These are phyloP conservation scores for Mionectes olivaceus DNA, from an alignment of 2,797 vertebrate species.

Conservation along the genomic window DNA sequence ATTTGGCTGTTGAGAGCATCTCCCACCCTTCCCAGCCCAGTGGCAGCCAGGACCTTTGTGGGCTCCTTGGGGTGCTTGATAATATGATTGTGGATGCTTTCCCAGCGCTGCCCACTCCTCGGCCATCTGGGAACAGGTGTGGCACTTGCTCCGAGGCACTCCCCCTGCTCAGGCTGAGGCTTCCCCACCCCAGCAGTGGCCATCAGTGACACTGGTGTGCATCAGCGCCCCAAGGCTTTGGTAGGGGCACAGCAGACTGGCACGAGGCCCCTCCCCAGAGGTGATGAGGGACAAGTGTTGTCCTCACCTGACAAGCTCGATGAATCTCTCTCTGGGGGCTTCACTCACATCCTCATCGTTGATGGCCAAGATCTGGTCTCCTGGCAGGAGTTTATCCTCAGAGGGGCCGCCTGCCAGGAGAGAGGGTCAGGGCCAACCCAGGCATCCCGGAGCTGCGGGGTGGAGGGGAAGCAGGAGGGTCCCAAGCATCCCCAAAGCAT, in stretches of 20 bases:
- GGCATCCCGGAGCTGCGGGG: neutral
- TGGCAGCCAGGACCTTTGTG: neutral
- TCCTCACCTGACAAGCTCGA: slow-evolving; percentile 95
- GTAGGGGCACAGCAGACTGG: neutral
- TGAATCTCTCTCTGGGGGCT: slow-evolving; percentile 94
- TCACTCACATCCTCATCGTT: slow-evolving; percentile 95
- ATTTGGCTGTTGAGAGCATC: neutral
- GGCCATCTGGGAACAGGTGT: neutral
- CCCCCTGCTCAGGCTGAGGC: neutral
- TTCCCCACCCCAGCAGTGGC: neutral
- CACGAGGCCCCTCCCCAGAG: neutral
- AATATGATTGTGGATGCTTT: neutral
- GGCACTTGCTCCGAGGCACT: neutral
- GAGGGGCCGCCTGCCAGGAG: slow-evolving; percentile 90
- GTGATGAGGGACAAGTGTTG: neutral
- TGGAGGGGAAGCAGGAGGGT: neutral
- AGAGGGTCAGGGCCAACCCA: slow-evolving; percentile 56
- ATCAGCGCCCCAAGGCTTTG: neutral
- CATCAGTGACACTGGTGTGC: neutral
- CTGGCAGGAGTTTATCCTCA: slow-evolving; percentile 94
- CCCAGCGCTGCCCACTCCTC: neutral
- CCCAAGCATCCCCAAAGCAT: neutral
- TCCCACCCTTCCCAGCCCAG: neutral
- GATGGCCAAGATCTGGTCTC: slow-evolving; percentile 98
- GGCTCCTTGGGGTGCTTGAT: neutral